Evolutionary conservation across 2,113 vertebrate genomes (phyloP).

Genomic region (Shinisaurus crocodilurus): DNA sequence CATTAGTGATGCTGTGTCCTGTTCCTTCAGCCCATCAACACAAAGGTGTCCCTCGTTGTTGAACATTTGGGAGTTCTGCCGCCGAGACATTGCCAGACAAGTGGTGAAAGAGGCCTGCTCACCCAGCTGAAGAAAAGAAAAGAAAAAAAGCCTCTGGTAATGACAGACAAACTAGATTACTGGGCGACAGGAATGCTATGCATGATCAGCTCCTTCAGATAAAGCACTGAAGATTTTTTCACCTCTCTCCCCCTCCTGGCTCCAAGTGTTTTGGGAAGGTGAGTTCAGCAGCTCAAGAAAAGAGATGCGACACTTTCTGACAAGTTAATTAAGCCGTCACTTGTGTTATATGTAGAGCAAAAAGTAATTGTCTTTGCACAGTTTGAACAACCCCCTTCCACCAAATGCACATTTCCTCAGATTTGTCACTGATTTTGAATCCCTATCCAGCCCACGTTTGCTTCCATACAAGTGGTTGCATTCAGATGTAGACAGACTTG

Average conservation of each 20-base stretch:
- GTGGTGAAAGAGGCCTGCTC: slow-evolving; percentile 57
- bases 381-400: slow-evolving; percentile 56
- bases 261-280: slow-evolving; percentile 78
- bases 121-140: slow-evolving; percentile 48
- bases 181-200: slow-evolving; percentile 63
- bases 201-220: slow-evolving; percentile 61
- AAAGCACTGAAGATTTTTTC: slow-evolving; percentile 44
- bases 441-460: slow-evolving; percentile 56
- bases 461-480: too few relatives aligned
- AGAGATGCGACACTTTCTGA: slow-evolving; percentile 79
- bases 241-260: slow-evolving; percentile 70
- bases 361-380: slow-evolving; percentile 82
- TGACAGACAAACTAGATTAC: slow-evolving; percentile 64
- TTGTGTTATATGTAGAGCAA: slow-evolving; percentile 81
- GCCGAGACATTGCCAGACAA: slow-evolving; percentile 59
- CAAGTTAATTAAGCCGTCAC: slow-evolving; percentile 87
- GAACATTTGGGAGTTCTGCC: slow-evolving; percentile 43
- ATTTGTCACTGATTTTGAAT: slow-evolving; percentile 79
- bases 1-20: slow-evolving; percentile 40
- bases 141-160: slow-evolving; percentile 37
- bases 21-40: slow-evolving; percentile 25
- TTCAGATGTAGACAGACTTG: too few relatives aligned
- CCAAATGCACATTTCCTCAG: slow-evolving; percentile 80
- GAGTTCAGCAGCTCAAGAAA: slow-evolving; percentile 79
- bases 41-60: neutral